Percentiles rank a stretch among this genome's conserved stretches.
phyloP scores from a whole-genome alignment of 2,888 invertebrate species.

The Pseudeuparius sepicola region DNA sequence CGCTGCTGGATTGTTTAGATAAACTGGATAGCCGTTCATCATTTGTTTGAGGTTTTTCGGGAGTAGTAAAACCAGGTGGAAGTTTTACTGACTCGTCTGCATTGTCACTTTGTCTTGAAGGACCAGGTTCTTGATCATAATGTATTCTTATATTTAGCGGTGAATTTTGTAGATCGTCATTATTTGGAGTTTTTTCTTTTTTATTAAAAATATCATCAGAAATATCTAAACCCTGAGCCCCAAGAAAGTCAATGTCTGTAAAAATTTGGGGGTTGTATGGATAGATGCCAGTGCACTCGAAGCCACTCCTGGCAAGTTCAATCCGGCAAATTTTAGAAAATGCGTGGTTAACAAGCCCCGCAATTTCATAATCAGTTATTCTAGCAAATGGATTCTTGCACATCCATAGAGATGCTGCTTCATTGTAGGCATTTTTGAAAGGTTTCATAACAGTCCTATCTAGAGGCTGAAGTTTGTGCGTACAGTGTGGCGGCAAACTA shows the following conservation, averaged over 20 bases:
- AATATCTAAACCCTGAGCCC: neutral
- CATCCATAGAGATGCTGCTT: conserved; percentile 7
- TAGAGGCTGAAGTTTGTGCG: conserved; percentile 3
- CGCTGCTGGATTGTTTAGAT: too few species aligned
- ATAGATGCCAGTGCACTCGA: conserved; percentile 1
- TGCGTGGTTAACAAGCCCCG: neutral
- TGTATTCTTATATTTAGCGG: too few species aligned
- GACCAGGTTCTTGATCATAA: too few species aligned
- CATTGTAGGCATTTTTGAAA: conserved; percentile 5
- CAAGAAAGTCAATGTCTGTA: neutral
- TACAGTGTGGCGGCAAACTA: too few species aligned
- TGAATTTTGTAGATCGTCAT: too few species aligned
- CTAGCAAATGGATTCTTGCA: neutral
- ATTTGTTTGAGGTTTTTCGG: too few species aligned
- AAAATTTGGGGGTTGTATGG: conserved; percentile 3
- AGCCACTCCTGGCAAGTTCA: neutral
- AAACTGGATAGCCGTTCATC: too few species aligned
- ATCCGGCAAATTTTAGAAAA: conserved; percentile 1
- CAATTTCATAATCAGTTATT: conserved; percentile 1
- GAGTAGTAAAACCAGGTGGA: too few species aligned
- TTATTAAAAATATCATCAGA: neutral
- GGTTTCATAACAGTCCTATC: neutral
- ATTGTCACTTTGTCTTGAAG: too few species aligned
- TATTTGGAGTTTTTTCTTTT: too few species aligned
- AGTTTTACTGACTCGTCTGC: too few species aligned